These are phyloP conservation scores for Micronycteris hirsuta DNA, from an alignment of 2,113 vertebrate species.

Conservation along the genomic window DNA sequence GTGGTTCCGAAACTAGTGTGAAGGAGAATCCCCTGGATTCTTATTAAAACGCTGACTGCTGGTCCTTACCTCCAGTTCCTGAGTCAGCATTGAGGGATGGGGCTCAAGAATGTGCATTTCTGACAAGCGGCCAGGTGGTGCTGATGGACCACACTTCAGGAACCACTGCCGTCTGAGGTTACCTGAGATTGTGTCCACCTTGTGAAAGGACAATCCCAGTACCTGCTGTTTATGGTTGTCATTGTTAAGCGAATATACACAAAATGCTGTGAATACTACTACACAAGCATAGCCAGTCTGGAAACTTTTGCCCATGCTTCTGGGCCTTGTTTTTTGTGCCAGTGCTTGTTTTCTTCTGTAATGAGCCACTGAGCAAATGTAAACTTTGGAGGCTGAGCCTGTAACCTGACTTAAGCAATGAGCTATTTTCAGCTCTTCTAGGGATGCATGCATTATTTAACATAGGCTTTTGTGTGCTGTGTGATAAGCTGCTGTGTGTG, in stretches of 20 bases:
- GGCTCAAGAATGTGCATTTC: background rate
- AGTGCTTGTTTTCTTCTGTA: background rate
- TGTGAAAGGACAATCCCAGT: background rate
- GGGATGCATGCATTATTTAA: background rate
- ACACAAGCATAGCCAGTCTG: background rate
- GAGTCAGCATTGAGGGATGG: background rate
- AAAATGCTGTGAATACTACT: background rate
- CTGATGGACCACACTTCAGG: background rate
- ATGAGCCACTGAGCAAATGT: background rate
- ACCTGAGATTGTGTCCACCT: background rate
- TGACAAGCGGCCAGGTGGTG: background rate
- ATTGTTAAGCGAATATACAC: background rate
- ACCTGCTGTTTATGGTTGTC: accelerated
- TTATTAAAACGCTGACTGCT: background rate
- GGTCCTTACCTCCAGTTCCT: background rate
- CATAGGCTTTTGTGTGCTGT: background rate
- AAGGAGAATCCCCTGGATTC: background rate
- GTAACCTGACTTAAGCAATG: background rate
- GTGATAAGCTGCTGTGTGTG: background rate
- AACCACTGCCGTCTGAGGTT: background rate
- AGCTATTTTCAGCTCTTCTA: background rate
- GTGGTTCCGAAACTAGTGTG: background rate
- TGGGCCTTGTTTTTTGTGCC: background rate
- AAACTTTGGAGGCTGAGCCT: background rate
- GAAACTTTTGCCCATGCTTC: background rate